These are phyloP conservation scores for Agonopterix arenella DNA, from an alignment of 2,888 invertebrate genomes.

Conservation along the genomic window DNA sequence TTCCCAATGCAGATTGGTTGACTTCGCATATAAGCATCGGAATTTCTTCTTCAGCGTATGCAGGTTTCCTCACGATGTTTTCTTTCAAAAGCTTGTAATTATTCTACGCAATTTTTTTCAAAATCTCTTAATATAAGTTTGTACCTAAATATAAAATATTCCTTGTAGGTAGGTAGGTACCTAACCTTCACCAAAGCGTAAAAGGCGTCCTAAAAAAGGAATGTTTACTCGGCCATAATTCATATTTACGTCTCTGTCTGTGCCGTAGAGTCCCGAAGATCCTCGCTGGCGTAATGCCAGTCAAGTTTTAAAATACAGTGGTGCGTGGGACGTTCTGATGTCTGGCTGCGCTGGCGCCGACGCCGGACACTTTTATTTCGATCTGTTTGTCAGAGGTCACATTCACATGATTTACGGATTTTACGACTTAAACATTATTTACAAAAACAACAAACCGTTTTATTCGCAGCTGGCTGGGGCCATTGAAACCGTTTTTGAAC, in stretches of 20 bases:
- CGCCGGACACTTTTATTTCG: background rate
- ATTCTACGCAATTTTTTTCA: no score
- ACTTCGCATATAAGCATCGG: no score
- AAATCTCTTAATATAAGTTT: no score
- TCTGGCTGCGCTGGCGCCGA: constrained; percentile 15
- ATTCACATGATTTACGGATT: constrained; percentile 6
- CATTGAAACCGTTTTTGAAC: no score
- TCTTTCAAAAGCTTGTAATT: no score
- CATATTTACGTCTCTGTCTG: constrained; percentile 30
- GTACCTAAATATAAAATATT: no score
- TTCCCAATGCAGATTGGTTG: no score
- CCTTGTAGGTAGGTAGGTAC: background rate
- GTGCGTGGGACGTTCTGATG: constrained; percentile 27
- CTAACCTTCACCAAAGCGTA: constrained; percentile 31
- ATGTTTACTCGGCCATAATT: constrained; percentile 50
- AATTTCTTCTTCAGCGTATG: no score
- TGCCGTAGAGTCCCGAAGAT: constrained; percentile 21
- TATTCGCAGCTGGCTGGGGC: no score
- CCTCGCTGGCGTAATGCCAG: constrained; percentile 51
- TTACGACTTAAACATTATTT: constrained; percentile 1
- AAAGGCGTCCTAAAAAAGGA: constrained; percentile 44
- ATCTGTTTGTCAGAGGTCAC: background rate
- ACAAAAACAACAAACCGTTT: background rate
- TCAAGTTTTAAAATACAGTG: constrained; percentile 47
- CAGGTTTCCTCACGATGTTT: no score